Evolutionary conservation across 1,140 invertebrate species (phyloP).

Genomic region (Drosophila sturtevanti): DNA sequence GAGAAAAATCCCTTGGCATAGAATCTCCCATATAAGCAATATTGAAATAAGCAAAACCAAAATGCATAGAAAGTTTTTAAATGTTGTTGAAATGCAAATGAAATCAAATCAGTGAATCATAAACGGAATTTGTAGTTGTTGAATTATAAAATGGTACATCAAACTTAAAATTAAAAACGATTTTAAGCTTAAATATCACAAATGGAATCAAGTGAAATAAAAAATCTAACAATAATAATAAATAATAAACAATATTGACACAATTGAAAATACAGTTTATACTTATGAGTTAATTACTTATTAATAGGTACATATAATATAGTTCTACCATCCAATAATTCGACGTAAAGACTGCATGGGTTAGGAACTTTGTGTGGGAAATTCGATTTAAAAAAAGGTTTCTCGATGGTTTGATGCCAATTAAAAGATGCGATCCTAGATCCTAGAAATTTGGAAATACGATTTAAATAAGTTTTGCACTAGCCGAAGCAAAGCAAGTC

Average conservation of each 20-base stretch:
- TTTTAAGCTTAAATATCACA: constrained; percentile 47
- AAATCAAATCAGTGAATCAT: constrained; percentile 53
- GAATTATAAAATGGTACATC: constrained; percentile 12
- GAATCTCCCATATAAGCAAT: constrained; percentile 55
- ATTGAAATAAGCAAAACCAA: constrained; percentile 40
- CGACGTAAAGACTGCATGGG: no score
- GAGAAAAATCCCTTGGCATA: background rate
- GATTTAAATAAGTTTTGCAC: no score
- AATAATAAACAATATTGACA: background rate
- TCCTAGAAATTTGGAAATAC: no score
- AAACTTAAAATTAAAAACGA: constrained; percentile 30
- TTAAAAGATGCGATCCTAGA: no score
- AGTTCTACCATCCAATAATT: no score
- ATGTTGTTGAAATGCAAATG: constrained; percentile 56
- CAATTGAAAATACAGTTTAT: background rate
- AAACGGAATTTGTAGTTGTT: constrained; percentile 62
- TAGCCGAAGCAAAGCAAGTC: no score
- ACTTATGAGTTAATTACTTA: no score
- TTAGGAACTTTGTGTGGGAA: no score
- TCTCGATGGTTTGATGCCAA: no score
- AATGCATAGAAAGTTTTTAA: constrained; percentile 44
- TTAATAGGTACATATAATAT: no score
- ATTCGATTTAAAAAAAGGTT: no score
- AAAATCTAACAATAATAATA: constrained; percentile 11
- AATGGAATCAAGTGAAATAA: constrained; percentile 16